phyloP scores from a whole-genome alignment of 1,140 invertebrate species.

The Diorhabda sublineata region DNA sequence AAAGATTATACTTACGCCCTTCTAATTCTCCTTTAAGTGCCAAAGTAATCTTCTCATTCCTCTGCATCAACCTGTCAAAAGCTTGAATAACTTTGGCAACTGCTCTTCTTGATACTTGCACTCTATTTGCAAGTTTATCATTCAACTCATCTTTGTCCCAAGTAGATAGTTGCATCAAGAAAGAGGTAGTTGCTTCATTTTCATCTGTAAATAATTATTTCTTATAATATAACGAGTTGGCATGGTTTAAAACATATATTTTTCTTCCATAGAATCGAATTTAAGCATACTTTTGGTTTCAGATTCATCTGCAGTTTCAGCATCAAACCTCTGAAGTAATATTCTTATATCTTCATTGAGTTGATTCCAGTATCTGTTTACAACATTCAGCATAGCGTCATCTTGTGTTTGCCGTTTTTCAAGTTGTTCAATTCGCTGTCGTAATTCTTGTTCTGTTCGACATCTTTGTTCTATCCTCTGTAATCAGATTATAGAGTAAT shows the following conservation, averaged over 20 bases:
- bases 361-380: constrained; percentile 98
- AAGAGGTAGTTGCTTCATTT: constrained; percentile 94
- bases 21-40: constrained; percentile 80
- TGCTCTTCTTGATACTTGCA: constrained; percentile 87
- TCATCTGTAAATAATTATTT: constrained; percentile 67
- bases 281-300: constrained; percentile 80
- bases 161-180: constrained; percentile 92
- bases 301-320: constrained; percentile 93
- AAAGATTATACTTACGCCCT: constrained; percentile 50
- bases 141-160: constrained; percentile 98
- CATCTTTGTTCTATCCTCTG: constrained; percentile 87
- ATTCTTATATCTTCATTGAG: constrained; percentile 95
- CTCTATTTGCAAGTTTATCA: constrained; percentile 90
- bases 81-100: constrained; percentile 95
- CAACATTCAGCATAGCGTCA: constrained; percentile 95
- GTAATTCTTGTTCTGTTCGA: constrained; percentile 81
- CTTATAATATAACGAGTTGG: background rate
- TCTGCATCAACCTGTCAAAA: constrained; percentile 89
- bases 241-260: background rate
- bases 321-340: constrained; percentile 91
- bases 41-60: constrained; percentile 87
- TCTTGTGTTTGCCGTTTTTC: constrained; percentile 96
- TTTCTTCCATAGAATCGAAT: too few relatives aligned
- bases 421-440: constrained; percentile 91
- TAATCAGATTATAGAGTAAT: constrained; percentile 4